phyloP scores from a whole-genome alignment of 2,113 vertebrate genomes.

The Chaetodon trifascialis region DNA sequence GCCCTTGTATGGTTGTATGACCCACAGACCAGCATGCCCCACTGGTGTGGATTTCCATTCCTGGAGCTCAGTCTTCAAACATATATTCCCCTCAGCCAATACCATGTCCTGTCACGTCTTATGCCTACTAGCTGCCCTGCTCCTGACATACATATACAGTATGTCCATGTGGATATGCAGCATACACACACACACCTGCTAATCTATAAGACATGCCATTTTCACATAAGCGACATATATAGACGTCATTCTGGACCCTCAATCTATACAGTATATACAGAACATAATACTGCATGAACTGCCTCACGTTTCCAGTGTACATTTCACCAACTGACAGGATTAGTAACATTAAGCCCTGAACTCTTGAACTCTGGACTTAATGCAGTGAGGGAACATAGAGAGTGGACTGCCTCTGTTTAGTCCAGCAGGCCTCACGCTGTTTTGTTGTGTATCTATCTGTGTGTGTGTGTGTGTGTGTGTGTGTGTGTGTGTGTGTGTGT shows the following conservation, averaged over 20 bases:
- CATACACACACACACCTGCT: conserved; percentile 47
- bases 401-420: conserved; percentile 4
- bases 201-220: conserved; percentile 45
- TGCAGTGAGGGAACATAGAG: conserved; percentile 43
- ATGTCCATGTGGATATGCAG: conserved; percentile 33
- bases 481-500: conserved; percentile 8
- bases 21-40: conserved; percentile 70
- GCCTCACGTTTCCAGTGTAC: conserved; percentile 75
- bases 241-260: conserved; percentile 33
- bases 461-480: background rate
- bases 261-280: conserved; percentile 20
- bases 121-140: conserved; percentile 8
- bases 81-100: conserved; percentile 59
- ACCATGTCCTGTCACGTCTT: conserved; percentile 46
- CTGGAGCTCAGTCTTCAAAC: conserved; percentile 63
- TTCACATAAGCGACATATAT: conserved; percentile 45
- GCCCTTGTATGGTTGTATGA: conserved; percentile 82
- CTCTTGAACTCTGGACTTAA: conserved; percentile 64
- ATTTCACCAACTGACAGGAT: conserved; percentile 78
- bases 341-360: conserved; percentile 75
- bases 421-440: background rate
- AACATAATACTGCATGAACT: conserved; percentile 33
- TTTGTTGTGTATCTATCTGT: conserved; percentile 3
- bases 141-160: conserved; percentile 33
- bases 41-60: conserved; percentile 72